A percentile compares a stretch with the other conserved stretches of the same genome.
phyloP scores from a whole-genome alignment of 2,797 vertebrate genomes.

The Hypotaenidia philippensis region DNA sequence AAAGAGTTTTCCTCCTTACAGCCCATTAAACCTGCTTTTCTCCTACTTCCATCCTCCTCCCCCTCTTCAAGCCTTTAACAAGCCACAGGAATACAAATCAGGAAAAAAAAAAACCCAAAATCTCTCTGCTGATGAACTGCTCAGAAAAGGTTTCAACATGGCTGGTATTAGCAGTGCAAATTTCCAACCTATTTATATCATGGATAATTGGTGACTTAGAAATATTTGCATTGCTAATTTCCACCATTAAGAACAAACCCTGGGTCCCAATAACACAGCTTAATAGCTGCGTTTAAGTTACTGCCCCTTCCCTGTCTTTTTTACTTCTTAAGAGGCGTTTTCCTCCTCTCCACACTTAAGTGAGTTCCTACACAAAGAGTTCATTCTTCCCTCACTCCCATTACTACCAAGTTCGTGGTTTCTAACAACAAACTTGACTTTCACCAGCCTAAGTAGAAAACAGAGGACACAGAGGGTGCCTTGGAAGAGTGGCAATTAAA shows the following conservation, averaged over 20 bases:
- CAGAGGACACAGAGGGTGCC: neutral
- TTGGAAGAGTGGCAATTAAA: neutral
- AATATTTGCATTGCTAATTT: constrained; percentile 83
- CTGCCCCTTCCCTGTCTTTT: constrained; percentile 7
- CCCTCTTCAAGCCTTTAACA: constrained; percentile 56
- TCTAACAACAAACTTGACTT: constrained; percentile 56
- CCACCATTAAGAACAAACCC: constrained; percentile 66
- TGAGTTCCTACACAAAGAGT: constrained; percentile 40
- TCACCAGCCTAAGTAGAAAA: constrained; percentile 2
- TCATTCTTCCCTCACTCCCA: constrained; percentile 33
- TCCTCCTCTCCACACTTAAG: neutral
- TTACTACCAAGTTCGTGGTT: constrained; percentile 7
- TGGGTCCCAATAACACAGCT: constrained; percentile 45
- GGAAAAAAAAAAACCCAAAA: constrained; percentile 17
- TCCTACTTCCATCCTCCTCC: constrained; percentile 42
- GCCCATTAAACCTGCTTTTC: constrained; percentile 74
- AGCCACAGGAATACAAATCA: constrained; percentile 67
- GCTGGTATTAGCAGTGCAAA: constrained; percentile 66
- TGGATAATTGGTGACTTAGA: constrained; percentile 78
- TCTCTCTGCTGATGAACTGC: constrained; percentile 67
- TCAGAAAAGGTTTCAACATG: constrained; percentile 67
- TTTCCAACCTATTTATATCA: constrained; percentile 77
- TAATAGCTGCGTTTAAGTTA: constrained; percentile 60
- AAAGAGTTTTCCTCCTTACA: constrained; percentile 67
- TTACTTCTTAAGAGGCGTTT: neutral